Conservation (phyloP, 2,113 vertebrate genomes). For the Leptobrachium leishanense region DNA sequence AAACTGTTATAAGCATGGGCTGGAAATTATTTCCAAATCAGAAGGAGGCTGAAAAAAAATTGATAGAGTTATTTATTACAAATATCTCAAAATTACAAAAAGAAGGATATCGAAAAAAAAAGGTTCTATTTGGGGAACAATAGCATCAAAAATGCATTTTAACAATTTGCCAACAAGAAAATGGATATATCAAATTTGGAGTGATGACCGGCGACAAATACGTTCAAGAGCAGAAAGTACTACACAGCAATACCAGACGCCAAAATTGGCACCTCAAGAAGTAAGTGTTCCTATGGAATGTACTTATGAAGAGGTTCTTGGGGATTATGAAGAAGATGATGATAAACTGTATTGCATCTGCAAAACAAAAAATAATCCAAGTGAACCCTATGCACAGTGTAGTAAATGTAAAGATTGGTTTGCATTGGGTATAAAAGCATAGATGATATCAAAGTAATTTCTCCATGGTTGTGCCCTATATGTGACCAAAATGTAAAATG, state of each 20-base stretch:
- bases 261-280: too few species aligned
- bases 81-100: background rate
- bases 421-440: conserved; percentile 4
- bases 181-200: background rate
- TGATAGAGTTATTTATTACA: background rate
- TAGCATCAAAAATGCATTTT: too few species aligned
- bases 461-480: too few species aligned
- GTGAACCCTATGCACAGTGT: conserved; percentile 2
- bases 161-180: background rate
- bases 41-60: background rate
- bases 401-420: conserved; percentile 1
- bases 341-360: too few species aligned
- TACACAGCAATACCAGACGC: too few species aligned
- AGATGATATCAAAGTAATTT: background rate
- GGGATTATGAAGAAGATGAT: too few species aligned
- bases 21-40: conserved; percentile 8
- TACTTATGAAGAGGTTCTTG: too few species aligned
- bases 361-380: conserved; percentile 3
- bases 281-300: too few species aligned
- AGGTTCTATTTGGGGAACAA: too few species aligned
- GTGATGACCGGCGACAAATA: conserved; percentile 2
- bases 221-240: background rate
- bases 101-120: background rate
- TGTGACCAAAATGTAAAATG: too few species aligned
- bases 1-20: too few species aligned